phyloP scores from a whole-genome alignment of 2,113 vertebrate genomes.

The Sinocyclocheilus rhinocerous region DNA sequence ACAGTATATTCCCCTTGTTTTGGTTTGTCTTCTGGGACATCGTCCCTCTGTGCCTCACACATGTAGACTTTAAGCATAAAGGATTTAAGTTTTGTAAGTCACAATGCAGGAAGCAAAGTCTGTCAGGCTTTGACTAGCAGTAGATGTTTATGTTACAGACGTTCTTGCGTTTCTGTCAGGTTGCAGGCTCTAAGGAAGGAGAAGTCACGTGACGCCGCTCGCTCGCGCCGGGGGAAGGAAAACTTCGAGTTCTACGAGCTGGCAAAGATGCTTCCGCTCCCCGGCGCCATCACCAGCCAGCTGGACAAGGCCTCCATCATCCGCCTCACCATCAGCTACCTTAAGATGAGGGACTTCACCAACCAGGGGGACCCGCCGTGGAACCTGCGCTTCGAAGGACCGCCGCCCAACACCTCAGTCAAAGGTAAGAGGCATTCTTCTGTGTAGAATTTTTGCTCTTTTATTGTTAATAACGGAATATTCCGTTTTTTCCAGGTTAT shows the following conservation, averaged over 20 bases:
- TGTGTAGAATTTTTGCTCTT: neutral
- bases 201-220: constrained; percentile 96
- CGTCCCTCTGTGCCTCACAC: neutral
- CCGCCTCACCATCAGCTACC: constrained; percentile 98
- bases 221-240: constrained; percentile 96
- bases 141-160: neutral
- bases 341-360: constrained; percentile 99
- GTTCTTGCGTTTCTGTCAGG: constrained; percentile 75
- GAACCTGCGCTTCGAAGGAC: constrained; percentile 96
- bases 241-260: constrained; percentile 99
- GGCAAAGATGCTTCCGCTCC: constrained; percentile 97
- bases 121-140: neutral
- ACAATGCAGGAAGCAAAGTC: constrained; percentile 8
- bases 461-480: neutral
- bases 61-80: neutral
- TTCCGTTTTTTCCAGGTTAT: neutral
- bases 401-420: constrained; percentile 97
- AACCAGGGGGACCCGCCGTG: constrained; percentile 97
- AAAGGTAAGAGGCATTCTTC: constrained; percentile 85
- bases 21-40: neutral
- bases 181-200: constrained; percentile 99
- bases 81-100: constrained; percentile 41
- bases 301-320: constrained; percentile 99
- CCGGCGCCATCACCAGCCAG: constrained; percentile 98
- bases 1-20: too few relatives aligned